phyloP scores from a whole-genome alignment of 2,888 invertebrate genomes.

The Trichopoda pennipes region DNA sequence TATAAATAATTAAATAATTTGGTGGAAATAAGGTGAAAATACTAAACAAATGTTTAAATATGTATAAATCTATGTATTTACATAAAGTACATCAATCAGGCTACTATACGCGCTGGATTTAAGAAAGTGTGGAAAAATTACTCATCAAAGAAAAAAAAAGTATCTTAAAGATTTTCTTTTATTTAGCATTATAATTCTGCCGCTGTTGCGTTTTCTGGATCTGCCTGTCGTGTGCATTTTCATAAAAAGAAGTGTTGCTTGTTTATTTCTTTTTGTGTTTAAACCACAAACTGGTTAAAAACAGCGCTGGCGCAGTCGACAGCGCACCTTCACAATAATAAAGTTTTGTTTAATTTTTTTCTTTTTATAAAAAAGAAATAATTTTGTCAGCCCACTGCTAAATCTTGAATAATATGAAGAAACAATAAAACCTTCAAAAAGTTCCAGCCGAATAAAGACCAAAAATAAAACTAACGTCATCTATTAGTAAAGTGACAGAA shows the following conservation, averaged over 20 bases:
- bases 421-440: background rate
- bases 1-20: constrained; percentile 57
- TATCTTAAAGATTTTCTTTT: constrained; percentile 44
- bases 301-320: constrained; percentile 19
- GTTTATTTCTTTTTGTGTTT: constrained; percentile 40
- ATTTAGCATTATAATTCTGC: constrained; percentile 38
- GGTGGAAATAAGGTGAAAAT: constrained; percentile 32
- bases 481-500: no score
- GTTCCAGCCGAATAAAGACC: no score
- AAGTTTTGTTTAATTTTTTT: background rate
- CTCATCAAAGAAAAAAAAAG: constrained; percentile 46
- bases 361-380: background rate
- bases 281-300: background rate
- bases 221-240: constrained; percentile 19
- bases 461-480: no score
- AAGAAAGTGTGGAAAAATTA: constrained; percentile 47
- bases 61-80: constrained; percentile 11
- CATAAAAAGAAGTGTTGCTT: constrained; percentile 40
- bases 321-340: constrained; percentile 6
- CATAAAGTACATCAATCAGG: background rate
- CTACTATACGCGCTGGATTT: background rate
- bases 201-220: background rate
- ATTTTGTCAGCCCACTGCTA: constrained; percentile 32
- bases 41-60: background rate
- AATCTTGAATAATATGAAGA: constrained; percentile 10